Base-by-base conservation (phyloP, 2,113 vertebrate genomes). In the Baryphthengus martii region DNA sequence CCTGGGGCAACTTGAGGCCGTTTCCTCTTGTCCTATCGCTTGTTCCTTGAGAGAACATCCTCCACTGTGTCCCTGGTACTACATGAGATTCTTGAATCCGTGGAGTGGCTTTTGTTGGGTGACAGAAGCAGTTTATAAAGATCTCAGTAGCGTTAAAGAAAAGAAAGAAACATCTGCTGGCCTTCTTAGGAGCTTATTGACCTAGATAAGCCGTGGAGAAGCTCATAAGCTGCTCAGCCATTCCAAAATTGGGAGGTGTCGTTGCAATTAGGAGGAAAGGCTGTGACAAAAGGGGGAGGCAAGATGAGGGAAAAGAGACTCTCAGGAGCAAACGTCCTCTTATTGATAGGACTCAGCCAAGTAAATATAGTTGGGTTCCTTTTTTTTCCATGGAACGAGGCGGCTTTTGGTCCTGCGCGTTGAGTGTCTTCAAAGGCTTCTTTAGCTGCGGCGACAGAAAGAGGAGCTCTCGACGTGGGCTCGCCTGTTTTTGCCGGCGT, bases 201-300 rank as follows among this genome's bases (percentile, higher is more conserved):
- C 96, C 97, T 96, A 97, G 94, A 96, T 96, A 86, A 97, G 84
- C 91, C 66, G 74, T 85, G 67, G 65, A 77, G 92, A 97, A 96
- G 85, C 91, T 96, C 85, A 80, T 96, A 97, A 97, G 95, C 95
- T 95, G 96, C 95, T 98, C 91, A 96, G 79, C 84, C 71, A 19
- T 67, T 89, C 92, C 91, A 77, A 49, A 95, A 95, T 72, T 86
- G 93, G 75, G 90, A 97, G 72, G 77, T 96, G 95, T 96, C 97
- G 92, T 52, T 90, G 67, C 90, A 96, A 95, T 97, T 97, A 97
- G 91, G 29, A 49, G 84, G 68, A 81, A 86, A 86, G 59, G 23
- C 92, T 88, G 70, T 93, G 87, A 95, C 83, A 71, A 86, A 93
- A 85, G 58, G 61, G 61, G 40, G 83, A 85, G 50, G 74, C 24